Evolutionary conservation across 2,113 vertebrate species (phyloP).

Genomic region (Pseudorhombus dupliciocellatus): DNA sequence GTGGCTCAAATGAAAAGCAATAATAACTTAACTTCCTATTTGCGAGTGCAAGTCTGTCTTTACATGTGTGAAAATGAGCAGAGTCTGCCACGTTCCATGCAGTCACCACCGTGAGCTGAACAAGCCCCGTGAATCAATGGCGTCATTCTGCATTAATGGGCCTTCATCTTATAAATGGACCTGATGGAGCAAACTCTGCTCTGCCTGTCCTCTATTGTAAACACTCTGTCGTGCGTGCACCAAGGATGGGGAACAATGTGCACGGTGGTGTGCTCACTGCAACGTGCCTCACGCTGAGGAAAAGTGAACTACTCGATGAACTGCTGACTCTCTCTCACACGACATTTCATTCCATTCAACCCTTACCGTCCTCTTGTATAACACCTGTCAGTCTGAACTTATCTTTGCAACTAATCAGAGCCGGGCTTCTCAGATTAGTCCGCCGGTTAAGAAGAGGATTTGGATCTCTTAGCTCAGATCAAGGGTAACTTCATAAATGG

Average conservation of each 20-base stretch:
- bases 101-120: background rate
- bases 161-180: background rate
- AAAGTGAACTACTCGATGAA: background rate
- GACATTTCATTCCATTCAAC: constrained; percentile 17
- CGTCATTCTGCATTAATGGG: background rate
- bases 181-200: background rate
- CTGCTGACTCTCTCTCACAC: background rate
- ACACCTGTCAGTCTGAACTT: background rate
- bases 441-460: constrained; percentile 23
- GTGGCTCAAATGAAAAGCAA: no score
- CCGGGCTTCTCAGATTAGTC: constrained; percentile 8
- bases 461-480: constrained; percentile 12
- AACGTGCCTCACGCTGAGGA: background rate
- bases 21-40: background rate
- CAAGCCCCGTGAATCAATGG: background rate
- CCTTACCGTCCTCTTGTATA: background rate
- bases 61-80: background rate
- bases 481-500: background rate
- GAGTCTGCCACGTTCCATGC: background rate
- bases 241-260: background rate
- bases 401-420: background rate
- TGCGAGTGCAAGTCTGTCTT: no score
- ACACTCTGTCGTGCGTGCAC: background rate
- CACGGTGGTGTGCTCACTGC: background rate
- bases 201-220: background rate